A percentile compares a stretch with the other conserved stretches of the same genome.
Conservation (phyloP, 2,797 vertebrate genomes). For the Tamandua tetradactyla region DNA sequence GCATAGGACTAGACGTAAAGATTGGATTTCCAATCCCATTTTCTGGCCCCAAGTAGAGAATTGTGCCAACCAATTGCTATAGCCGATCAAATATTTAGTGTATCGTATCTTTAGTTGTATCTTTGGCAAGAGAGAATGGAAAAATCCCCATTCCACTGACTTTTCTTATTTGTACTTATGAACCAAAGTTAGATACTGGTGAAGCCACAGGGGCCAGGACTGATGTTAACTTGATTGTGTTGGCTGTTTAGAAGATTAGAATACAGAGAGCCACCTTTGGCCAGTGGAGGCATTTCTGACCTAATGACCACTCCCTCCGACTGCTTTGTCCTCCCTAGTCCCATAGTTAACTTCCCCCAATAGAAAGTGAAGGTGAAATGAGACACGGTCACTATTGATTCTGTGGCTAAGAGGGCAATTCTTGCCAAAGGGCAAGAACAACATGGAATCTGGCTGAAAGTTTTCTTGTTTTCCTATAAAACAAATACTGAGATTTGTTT, state of each 20-base stretch:
- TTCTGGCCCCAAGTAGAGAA: not conserved
- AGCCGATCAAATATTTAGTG: not conserved
- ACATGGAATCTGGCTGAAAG: not conserved
- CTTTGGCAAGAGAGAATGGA: not conserved
- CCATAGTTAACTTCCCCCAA: not conserved
- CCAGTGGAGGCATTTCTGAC: not conserved
- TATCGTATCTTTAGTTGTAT: not conserved
- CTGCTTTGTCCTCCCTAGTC: not conserved
- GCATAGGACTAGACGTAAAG: not conserved
- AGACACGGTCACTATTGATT: not conserved
- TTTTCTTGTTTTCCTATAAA: constrained; percentile 50
- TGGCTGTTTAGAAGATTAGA: not conserved
- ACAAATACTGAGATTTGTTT: constrained; percentile 54
- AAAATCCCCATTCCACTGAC: not conserved
- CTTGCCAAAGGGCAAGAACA: not conserved
- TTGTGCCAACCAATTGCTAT: not conserved
- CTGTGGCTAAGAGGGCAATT: not conserved
- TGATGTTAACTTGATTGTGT: not conserved
- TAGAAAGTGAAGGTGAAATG: not conserved
- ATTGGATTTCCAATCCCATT: not conserved
- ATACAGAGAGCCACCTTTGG: not conserved
- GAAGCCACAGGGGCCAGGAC: not conserved
- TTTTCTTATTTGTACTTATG: not conserved
- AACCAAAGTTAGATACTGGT: not conserved
- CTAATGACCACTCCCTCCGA: not conserved